Evolutionary conservation across 2,113 vertebrate genomes (phyloP), one percentile per base, ranked within the genome.

Genomic region (Nanorana parkeri): DNA sequence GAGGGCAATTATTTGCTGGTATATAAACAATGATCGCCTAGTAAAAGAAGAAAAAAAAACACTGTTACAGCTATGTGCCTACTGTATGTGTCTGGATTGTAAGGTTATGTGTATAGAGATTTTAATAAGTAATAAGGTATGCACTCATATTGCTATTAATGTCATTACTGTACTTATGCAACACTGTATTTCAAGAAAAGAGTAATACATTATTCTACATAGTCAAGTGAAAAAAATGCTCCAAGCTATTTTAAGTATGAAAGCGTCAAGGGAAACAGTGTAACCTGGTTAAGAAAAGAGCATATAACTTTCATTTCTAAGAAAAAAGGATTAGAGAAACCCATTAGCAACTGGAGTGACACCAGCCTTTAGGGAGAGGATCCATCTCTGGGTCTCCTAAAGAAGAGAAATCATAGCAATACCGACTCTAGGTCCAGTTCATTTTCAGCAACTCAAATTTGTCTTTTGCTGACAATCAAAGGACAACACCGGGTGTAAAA

Each of bases 341-440:
- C 86, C 73, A 91, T 90, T 91, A 89, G 84, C 73, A 89, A 61
- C 85, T 86, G 36, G 86, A 88, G 63, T 87, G 85, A 89, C 84
- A 90, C 77, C 28, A 88, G 84, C 77, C 81, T 71, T 77, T 87
- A 82, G 86, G 84, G 83, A 89, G 58, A 32, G 73, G 58, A 85
- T 87, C 73, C 72, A 84, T 89, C 83, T 84, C 75, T 58, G 71
- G 77, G 64, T 10, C 68, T 87, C 84, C 74, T 85, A 65, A 86
- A 85, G 86, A 86, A 83, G 60, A 87, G 28, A 88, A 87, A 86
- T 67, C n/a, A 1, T 5, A 87, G 21, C 19, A 68, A n/a, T 81
- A 84, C 68, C 80, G 77, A 85, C 68, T 87, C 0, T 24, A 88
- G 80, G 10, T 66, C 19, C 55, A 85, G 83, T 87, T 88, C 61